A percentile compares a stretch with the other conserved stretches of the same genome.
phyloP scores from a whole-genome alignment of 2,888 invertebrate species.

The Brachynemurus nebulosus region DNA sequence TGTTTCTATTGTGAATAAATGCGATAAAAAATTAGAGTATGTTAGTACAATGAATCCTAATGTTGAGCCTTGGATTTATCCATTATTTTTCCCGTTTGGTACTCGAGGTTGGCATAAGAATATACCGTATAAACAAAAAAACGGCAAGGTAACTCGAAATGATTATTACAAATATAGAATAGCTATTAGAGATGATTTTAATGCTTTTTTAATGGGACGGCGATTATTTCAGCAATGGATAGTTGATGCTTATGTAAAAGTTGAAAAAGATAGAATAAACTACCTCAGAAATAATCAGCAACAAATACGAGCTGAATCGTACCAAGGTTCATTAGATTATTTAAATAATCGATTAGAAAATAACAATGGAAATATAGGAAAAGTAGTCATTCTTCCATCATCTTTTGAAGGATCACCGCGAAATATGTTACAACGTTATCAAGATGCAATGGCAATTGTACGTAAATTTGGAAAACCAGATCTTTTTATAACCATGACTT shows the following conservation, averaged over 20 bases:
- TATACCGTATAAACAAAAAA: too few species aligned
- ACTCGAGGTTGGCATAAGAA: constrained; percentile 17
- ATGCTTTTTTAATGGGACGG: too few species aligned
- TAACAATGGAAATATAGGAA: neutral
- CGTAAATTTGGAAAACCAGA: constrained; percentile 16
- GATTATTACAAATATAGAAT: too few species aligned
- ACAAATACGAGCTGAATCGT: constrained; percentile 15
- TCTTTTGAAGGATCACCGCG: constrained; percentile 14
- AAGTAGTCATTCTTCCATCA: constrained; percentile 16
- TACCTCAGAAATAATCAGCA: constrained; percentile 16
- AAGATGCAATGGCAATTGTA: constrained; percentile 19
- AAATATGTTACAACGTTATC: constrained; percentile 15
- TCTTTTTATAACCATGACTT: constrained; percentile 19
- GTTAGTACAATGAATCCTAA: constrained; percentile 16
- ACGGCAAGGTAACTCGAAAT: too few species aligned
- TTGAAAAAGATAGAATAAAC: constrained; percentile 15
- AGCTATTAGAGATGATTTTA: too few species aligned
- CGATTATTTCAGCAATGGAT: constrained; percentile 16
- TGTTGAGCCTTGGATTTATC: constrained; percentile 16
- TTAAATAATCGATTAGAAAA: constrained; percentile 5
- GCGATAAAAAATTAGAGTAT: constrained; percentile 14
- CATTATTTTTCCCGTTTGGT: constrained; percentile 16
- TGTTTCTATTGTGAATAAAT: constrained; percentile 15
- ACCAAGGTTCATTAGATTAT: constrained; percentile 6
- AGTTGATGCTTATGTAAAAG: neutral